A percentile compares a stretch with the other conserved stretches of the same genome.
These are phyloP conservation scores for Sebastes itinus DNA, from an alignment of 2,797 vertebrate genomes.

Conservation along the genomic window DNA sequence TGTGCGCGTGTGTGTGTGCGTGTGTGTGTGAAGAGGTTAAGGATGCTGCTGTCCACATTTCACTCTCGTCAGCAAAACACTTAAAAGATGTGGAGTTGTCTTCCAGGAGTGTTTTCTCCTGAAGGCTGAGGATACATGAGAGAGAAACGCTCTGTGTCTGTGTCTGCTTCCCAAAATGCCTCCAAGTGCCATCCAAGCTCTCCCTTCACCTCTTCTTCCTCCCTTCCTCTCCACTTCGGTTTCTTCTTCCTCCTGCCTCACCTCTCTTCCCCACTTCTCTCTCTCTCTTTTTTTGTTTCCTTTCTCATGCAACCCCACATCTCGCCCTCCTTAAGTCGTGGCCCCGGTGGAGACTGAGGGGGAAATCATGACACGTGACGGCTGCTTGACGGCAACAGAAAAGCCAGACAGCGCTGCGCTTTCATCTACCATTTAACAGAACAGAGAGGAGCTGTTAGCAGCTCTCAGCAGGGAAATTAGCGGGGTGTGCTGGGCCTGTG, in stretches of 20 bases:
- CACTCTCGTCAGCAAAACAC: too few species aligned
- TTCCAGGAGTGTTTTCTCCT: constrained; percentile 17
- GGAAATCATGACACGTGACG: constrained; percentile 5
- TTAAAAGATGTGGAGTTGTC: constrained; percentile 5
- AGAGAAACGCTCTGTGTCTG: not conserved
- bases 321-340: not conserved
- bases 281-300: too few species aligned
- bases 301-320: not conserved
- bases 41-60: too few species aligned
- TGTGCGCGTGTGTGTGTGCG: not conserved
- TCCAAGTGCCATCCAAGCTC: not conserved
- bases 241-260: not conserved
- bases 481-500: constrained; percentile 7
- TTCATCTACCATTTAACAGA: constrained; percentile 58
- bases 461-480: constrained; percentile 60
- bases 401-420: constrained; percentile 18
- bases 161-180: constrained; percentile 3
- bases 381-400: constrained; percentile 30
- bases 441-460: constrained; percentile 50
- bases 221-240: not conserved
- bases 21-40: too few species aligned
- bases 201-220: not conserved
- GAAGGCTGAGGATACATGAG: constrained; percentile 16
- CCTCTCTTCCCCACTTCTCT: not conserved
- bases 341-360: not conserved